Conservation (phyloP, 2,888 invertebrate species). For the Mermis nigrescens region DNA sequence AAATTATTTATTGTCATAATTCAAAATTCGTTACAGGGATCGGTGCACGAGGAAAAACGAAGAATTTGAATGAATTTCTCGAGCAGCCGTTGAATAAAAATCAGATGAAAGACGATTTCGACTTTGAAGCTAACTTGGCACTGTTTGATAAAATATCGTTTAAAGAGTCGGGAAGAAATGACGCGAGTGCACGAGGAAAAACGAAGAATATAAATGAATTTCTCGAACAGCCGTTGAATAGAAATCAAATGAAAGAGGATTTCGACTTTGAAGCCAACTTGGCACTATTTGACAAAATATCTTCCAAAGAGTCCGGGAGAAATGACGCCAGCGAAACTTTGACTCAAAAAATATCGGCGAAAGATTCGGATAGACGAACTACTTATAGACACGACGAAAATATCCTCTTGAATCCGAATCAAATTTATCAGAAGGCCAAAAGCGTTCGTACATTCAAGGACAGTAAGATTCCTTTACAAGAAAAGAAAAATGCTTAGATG, state of each 20-base stretch:
- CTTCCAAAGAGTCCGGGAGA: not conserved
- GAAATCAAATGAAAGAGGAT: not conserved
- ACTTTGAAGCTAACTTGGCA: not conserved
- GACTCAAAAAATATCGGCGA: not conserved
- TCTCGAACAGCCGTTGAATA: not conserved
- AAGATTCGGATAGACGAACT: not conserved
- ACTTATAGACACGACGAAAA: not conserved
- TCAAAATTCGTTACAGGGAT: no score
- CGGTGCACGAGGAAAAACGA: no score
- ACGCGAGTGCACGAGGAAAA: no score
- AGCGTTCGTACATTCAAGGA: not conserved
- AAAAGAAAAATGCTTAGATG: no score
- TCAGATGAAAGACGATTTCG: not conserved
- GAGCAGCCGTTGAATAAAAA: no score
- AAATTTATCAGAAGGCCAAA: not conserved
- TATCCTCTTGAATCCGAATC: not conserved
- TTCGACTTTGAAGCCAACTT: not conserved
- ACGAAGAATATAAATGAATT: no score
- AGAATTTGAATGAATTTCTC: no score
- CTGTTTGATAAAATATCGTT: not conserved
- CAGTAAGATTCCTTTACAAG: no score
- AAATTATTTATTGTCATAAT: no score
- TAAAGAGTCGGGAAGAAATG: no score
- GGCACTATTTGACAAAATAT: not conserved
- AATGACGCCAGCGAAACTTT: not conserved